Evolutionary conservation across 92 coral and sea anemone genomes (phyloP), one percentile per base, ranked within the genome.

Genomic region (Paramuricea clavata): DNA sequence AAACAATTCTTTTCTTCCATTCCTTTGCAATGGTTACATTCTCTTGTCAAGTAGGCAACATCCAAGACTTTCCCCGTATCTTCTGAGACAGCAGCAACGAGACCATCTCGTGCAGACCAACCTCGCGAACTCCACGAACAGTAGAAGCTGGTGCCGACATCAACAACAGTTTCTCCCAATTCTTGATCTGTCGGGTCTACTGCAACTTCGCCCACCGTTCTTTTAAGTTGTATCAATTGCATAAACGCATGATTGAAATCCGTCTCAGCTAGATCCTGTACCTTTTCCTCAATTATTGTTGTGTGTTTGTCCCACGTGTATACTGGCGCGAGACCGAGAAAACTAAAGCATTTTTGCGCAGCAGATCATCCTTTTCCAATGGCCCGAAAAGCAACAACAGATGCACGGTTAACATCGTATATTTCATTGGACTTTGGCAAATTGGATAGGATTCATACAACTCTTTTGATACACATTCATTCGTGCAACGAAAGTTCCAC

Each of bases 91-190:
- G n/a, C n/a, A n/a, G n/a, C n/a, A n/a, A n/a, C n/a, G n/a, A n/a
- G n/a, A n/a, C n/a, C n/a, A n/a, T n/a, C 86, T 88, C 0, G 82
- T 8, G 94, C 87, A 1, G 76, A 49, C 89, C 90, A 90, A 6
- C 87, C 93, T 59, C 93, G 76, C 27, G 87, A 86, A 76, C 88
- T 81, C 93, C 91, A 90, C 16, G 88, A 87, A 41, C 93, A 80
- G 70, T 91, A 91, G 23, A 86, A 17, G 47, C 76, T 49, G 42
- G 75, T 78, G 39, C 90, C 90, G 62, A 59, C 78, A 61, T 81
- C 52, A 12, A 85, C 76, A 30, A 89, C 70, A 30, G 41, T 59
- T 16, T 81, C 73, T 43, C 44, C 67, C 32, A 89, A 85, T 67
- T 89, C 84, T 34, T 89, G 80, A 47, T 50, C 89, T 13, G 73